Evolutionary conservation across 2,888 invertebrate species (phyloP), one percentile per base, ranked within the genome.

Genomic region (Drosophila tanythrix): DNA sequence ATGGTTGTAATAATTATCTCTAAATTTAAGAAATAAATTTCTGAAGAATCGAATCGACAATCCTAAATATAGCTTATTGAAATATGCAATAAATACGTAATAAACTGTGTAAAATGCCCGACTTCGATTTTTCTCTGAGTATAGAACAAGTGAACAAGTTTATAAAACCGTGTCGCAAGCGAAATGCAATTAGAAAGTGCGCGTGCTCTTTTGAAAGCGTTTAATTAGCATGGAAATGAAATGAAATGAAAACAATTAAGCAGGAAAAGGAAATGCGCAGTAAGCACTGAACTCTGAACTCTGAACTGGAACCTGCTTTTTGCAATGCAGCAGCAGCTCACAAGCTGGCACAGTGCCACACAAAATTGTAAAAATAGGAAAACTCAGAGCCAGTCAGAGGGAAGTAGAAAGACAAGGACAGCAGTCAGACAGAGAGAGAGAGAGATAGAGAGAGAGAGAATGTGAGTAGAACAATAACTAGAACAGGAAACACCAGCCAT

Each of bases 201-300:
- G 52, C 38, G 29, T 56, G 55, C 50, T 71, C 61, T 70, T 76
- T 68, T 60, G 55, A 83, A 76, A 74, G 69, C 71, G 60, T 81
- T 83, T 81, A 81, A 79, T 83, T 82, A 70, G 70, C 66, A 61
- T 52, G 46, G 74, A 70, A 76, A 61, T 70, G 72, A 84, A 87
- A 84, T 79, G 62, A 82, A 80, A 77, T 77, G 71, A 85, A 76
- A 78, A 80, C 83, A 82, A 85, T 89, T 74, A 89, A 79, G 71
- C 59, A 60, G 80, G 64, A 76, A 70, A 67, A 64, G 82, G 82
- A 80, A 80, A 77, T 74, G 56, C 57, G 71, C 63, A 43, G 36
- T 72, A 63, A 70, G 50, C 40, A 21, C 40, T 57, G 43, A 57
- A 43, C 57, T 57, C 13, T 68, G 68, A 68, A 51, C 74, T 66